phyloP scores from a whole-genome alignment of 2,797 vertebrate genomes.

The Micromesistius poutassou region DNA sequence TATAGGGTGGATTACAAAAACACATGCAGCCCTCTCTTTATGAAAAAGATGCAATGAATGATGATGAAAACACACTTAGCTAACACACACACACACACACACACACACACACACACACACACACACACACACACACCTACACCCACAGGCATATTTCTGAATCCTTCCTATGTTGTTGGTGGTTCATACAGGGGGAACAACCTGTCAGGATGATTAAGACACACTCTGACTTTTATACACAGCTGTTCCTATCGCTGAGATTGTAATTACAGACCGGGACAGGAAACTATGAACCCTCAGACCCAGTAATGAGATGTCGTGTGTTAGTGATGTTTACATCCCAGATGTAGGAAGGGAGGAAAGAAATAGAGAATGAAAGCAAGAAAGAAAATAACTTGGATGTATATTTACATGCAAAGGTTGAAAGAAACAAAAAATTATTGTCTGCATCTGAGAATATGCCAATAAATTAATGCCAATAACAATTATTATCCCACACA shows the following conservation, averaged over 20 bases:
- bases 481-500: background rate
- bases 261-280: background rate
- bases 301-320: background rate
- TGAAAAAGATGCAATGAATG: background rate
- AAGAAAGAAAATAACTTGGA: background rate
- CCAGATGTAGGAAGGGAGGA: background rate
- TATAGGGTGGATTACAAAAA: background rate
- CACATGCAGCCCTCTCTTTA: background rate
- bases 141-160: background rate
- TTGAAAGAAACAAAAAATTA: background rate
- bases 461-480: background rate
- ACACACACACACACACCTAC: background rate
- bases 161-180: background rate
- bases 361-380: background rate
- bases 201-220: background rate
- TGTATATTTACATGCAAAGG: background rate
- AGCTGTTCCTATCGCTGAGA: background rate
- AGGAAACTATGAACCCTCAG: background rate
- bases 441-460: background rate
- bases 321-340: constrained; percentile 9
- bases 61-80: background rate
- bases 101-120: background rate
- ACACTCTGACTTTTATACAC: background rate
- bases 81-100: background rate
- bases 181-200: background rate